Evolutionary conservation across 2,888 invertebrate genomes (phyloP).

Genomic region (Diarsia brunnea): DNA sequence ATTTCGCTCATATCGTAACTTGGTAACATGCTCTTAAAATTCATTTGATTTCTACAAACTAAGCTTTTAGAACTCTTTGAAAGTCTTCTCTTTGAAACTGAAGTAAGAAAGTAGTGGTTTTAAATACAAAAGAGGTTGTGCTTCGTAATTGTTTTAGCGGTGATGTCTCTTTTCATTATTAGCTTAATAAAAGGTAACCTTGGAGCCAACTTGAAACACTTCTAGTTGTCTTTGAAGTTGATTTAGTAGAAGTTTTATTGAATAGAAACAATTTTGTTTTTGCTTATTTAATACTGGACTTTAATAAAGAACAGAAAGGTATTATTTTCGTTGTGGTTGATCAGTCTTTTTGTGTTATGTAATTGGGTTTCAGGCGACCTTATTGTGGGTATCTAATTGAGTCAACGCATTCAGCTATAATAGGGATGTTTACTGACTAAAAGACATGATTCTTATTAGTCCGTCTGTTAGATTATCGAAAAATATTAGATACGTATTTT

Average conservation of each 20-base stretch:
- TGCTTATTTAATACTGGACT: neutral
- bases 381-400: neutral
- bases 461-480: too few species aligned
- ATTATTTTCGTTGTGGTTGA: neutral
- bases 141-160: conserved; percentile 36
- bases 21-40: conserved; percentile 45
- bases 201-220: conserved; percentile 13
- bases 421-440: too few species aligned
- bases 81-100: conserved; percentile 54
- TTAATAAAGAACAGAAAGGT: neutral
- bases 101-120: conserved; percentile 53
- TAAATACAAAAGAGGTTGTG: conserved; percentile 39
- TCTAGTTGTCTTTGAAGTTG: conserved; percentile 17
- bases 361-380: neutral
- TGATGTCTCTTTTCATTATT: conserved; percentile 39
- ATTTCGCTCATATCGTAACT: conserved; percentile 27
- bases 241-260: conserved; percentile 14
- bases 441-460: too few species aligned
- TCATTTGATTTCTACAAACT: conserved; percentile 54
- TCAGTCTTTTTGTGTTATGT: neutral
- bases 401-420: neutral
- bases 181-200: conserved; percentile 26
- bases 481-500: too few species aligned
- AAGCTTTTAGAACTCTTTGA: conserved; percentile 48
- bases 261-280: conserved; percentile 12